A percentile compares a stretch with the other conserved stretches of the same genome.
Evolutionary conservation across 2,888 invertebrate species (phyloP).

Genomic region (Hirtodrosophila histrioides): DNA sequence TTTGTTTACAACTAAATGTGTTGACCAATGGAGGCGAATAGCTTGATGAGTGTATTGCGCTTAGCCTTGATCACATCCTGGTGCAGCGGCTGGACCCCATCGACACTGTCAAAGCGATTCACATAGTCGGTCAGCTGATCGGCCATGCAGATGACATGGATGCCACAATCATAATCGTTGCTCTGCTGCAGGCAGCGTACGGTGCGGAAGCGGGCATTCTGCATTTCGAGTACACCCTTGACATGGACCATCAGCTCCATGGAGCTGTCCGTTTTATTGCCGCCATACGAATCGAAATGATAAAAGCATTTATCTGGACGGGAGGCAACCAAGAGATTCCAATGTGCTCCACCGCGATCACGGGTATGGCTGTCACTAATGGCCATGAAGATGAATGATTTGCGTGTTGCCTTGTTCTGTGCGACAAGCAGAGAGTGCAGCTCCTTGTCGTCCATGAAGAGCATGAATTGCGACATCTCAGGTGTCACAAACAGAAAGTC

Average conservation of each 20-base stretch:
- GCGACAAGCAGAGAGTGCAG: slow-evolving; percentile 88
- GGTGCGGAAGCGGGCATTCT: slow-evolving; percentile 84
- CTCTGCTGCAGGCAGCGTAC: slow-evolving; percentile 89
- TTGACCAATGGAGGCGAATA: slow-evolving; percentile 86
- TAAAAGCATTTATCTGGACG: slow-evolving; percentile 89
- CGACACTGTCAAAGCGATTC: slow-evolving; percentile 77
- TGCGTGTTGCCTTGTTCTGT: slow-evolving; percentile 88
- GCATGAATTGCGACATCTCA: slow-evolving; percentile 91
- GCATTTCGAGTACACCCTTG: slow-evolving; percentile 82
- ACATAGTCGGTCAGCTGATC: slow-evolving; percentile 85
- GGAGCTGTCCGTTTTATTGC: slow-evolving; percentile 88
- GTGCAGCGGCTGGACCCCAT: slow-evolving; percentile 80
- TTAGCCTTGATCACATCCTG: slow-evolving; percentile 86
- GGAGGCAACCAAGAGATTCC: slow-evolving; percentile 94
- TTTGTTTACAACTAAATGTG: not conserved
- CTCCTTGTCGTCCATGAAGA: slow-evolving; percentile 90
- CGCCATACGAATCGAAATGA: slow-evolving; percentile 91
- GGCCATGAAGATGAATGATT: slow-evolving; percentile 92
- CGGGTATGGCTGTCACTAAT: slow-evolving; percentile 92
- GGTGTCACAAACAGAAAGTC: slow-evolving; percentile 92
- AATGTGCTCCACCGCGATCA: slow-evolving; percentile 93
- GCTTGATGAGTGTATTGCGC: slow-evolving; percentile 87
- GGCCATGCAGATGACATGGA: slow-evolving; percentile 93
- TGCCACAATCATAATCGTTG: slow-evolving; percentile 95
- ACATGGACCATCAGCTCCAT: slow-evolving; percentile 87